Base-by-base conservation (phyloP, 2,888 invertebrate species). In the Luperina nickerlii region DNA sequence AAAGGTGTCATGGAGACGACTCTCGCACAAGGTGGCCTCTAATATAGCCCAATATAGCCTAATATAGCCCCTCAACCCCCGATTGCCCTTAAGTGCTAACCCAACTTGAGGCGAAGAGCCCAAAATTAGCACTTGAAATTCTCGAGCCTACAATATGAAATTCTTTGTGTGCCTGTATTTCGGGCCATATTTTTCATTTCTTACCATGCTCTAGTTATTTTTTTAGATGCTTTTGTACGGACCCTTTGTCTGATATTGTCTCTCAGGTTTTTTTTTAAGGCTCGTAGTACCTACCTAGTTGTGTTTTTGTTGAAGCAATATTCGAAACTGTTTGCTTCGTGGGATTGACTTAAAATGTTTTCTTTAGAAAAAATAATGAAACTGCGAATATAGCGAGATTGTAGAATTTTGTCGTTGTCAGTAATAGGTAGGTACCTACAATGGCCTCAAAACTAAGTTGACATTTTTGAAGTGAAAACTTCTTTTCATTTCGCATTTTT, bases 1-100 rank as follows among this genome's bases (percentile, higher is more conserved):
- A 88, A 94, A 96, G 96, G 96, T 96, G 96, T 96, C 94, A 94
- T 95, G 94, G 95, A 94, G 95, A 95, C 95, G 91, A 92, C 90
- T 93, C 92, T 86, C 81, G 86, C 90, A 90, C 90, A 91, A 93
- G 92, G 90, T 90, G 91, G 91, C 73, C 82, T 83, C 87, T 93
- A 94, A 94, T 87, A 85, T 69, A 82, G 82, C 84, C 42, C 85
- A 85, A 85, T 84, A 85, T 60, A 83, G 83, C 84, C 84, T 81
- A 93, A 94, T 94, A 93, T 92, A 94, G 92, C 91, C 90, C 71
- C 87, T 88, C 88, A 88, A 90, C 88, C 91, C 92, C 91, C 93
- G 92, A 95, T 94, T 92, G 93, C 94, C 91, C 94, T 95, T 91
- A 92, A 95, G 95, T 93, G 93, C 93, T 90, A 92, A 91, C 94